Percentiles rank a stretch among this genome's conserved stretches.
Evolutionary conservation across 2,797 vertebrate species (phyloP).

Genomic region (Vultur gryphus): DNA sequence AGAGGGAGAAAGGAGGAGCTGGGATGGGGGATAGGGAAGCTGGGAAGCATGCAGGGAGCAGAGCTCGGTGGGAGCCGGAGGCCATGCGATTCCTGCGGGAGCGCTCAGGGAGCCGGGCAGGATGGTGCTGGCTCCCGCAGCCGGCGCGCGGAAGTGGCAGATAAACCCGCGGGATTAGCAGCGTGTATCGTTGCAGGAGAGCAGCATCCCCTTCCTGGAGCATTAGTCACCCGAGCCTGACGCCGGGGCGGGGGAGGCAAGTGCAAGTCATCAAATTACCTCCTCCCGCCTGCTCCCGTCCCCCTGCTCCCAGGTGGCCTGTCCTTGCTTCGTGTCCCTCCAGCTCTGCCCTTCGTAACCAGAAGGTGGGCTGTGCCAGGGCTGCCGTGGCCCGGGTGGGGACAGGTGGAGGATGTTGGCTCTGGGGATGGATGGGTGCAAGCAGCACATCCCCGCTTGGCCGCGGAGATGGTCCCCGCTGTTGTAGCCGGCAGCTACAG

Average conservation of each 20-base stretch:
- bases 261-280: background rate
- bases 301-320: background rate
- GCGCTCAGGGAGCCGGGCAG: background rate
- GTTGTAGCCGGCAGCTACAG: fast-evolving
- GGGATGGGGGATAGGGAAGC: background rate
- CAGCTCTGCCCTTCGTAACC: background rate
- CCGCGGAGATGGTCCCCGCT: fast-evolving
- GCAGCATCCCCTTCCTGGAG: constrained; percentile 27
- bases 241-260: background rate
- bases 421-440: background rate
- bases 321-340: background rate
- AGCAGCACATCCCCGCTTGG: background rate
- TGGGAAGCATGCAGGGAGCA: background rate
- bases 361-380: background rate
- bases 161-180: constrained; percentile 38
- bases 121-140: background rate
- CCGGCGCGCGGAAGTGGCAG: background rate
- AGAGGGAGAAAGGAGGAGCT: background rate
- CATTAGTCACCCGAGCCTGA: constrained; percentile 9
- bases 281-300: background rate
- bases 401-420: fast-evolving
- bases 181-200: background rate
- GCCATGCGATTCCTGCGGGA: fast-evolving
- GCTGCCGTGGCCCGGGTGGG: fast-evolving
- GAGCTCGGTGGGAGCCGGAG: background rate